These are phyloP conservation scores for Dissostichus mawsoni DNA, from an alignment of 2,113 vertebrate species.

Conservation along the genomic window DNA sequence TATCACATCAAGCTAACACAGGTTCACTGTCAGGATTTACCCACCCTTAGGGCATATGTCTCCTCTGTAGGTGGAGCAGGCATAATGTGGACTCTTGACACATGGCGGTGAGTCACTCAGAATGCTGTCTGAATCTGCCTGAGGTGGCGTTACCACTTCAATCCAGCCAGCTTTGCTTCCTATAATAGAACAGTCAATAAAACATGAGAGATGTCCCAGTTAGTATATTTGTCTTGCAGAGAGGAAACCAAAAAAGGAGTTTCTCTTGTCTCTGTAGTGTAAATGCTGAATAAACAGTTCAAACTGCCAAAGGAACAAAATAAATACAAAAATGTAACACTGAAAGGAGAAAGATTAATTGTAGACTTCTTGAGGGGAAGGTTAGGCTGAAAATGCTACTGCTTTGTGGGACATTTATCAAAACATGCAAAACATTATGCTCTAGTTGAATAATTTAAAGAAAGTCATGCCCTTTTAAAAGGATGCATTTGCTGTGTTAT, in stretches of 20 bases:
- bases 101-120: slow-evolving; percentile 43
- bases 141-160: slow-evolving; percentile 38
- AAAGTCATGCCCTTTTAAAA: slow-evolving; percentile 38
- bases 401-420: slow-evolving; percentile 44
- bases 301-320: slow-evolving; percentile 2
- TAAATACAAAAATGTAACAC: neutral
- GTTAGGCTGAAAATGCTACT: slow-evolving; percentile 29
- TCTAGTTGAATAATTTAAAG: slow-evolving; percentile 26
- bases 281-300: slow-evolving; percentile 33
- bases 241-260: slow-evolving; percentile 17
- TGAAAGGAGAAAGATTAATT: slow-evolving; percentile 32
- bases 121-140: slow-evolving; percentile 50
- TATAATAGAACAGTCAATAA: slow-evolving; percentile 51
- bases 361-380: slow-evolving; percentile 24
- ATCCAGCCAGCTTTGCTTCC: slow-evolving; percentile 44
- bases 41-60: slow-evolving; percentile 76
- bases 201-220: slow-evolving; percentile 29
- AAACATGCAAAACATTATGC: neutral
- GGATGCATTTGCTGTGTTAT: slow-evolving; percentile 20
- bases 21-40: slow-evolving; percentile 53
- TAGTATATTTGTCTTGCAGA: slow-evolving; percentile 33
- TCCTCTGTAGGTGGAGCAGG: slow-evolving; percentile 71
- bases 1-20: slow-evolving; percentile 32
- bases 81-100: slow-evolving; percentile 49
- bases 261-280: neutral